Evolutionary conservation across 2,888 invertebrate genomes (phyloP).

Genomic region (Neelides folsomi): DNA sequence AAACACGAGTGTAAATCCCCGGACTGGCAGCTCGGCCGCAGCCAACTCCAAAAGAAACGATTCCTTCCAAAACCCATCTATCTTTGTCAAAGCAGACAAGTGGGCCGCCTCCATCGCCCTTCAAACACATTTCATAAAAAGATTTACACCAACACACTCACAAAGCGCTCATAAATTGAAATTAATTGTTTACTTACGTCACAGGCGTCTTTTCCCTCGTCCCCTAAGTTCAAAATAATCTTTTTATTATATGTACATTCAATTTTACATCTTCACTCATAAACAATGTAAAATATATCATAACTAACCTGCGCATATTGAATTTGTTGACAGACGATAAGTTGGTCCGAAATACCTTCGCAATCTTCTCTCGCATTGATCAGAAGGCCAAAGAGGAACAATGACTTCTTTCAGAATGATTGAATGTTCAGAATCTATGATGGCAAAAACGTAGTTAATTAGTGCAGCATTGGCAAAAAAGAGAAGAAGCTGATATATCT

Average conservation of each 20-base stretch:
- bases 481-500: background rate
- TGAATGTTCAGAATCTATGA: slow-evolving; percentile 37
- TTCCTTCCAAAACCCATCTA: slow-evolving; percentile 39
- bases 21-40: slow-evolving; percentile 37
- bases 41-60: slow-evolving; percentile 35
- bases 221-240: slow-evolving; percentile 25
- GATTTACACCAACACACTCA: background rate
- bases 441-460: background rate
- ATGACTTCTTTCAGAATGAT: slow-evolving; percentile 39
- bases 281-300: too few relatives aligned
- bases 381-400: slow-evolving; percentile 38
- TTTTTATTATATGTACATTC: background rate
- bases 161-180: background rate
- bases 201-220: slow-evolving; percentile 39
- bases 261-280: too few relatives aligned
- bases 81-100: slow-evolving; percentile 37
- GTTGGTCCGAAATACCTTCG: slow-evolving; percentile 37
- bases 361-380: slow-evolving; percentile 37
- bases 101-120: slow-evolving; percentile 41
- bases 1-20: slow-evolving; percentile 39
- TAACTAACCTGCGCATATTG: slow-evolving; percentile 37
- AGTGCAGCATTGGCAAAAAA: background rate
- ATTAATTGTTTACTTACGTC: slow-evolving; percentile 35
- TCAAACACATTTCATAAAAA: slow-evolving; percentile 3
- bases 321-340: slow-evolving; percentile 36